Base-by-base conservation (phyloP, 2,888 invertebrate genomes). In the Hyles lineata region DNA sequence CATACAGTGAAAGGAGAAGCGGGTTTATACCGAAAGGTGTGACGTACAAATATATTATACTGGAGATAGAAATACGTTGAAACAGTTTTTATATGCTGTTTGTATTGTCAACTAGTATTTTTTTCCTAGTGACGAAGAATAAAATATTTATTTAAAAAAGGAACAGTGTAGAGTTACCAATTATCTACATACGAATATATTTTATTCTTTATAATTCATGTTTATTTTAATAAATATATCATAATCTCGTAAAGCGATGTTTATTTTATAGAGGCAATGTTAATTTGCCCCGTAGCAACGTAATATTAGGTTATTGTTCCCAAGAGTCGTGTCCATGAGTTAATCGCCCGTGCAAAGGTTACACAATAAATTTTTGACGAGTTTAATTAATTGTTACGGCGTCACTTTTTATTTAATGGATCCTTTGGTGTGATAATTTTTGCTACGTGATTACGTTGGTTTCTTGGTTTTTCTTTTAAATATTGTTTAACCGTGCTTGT, bases 271-370 rank as follows among this genome's bases (percentile, higher is more conserved):
- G 19, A 67, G 21, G 23, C 21, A 23, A 35, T 21, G 23, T 67
- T 67, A 67, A 43, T 43, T 67, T 35, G 21, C 21, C 63, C 35
- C 5, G 35, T 29, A 29, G 35, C 63, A 21, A 67, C 17, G 35
- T 15, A 21, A 43, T 55, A 67, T n/a, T 67, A 67, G 23, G 21
- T 67, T 67, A 43, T 67, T 67, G 43, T 67, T 43, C 63, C 63
- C 63, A 21, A 67, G 63, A 43, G 35, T 6, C 59, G 58, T 35
- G 17, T 69, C 21, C 21, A 43, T 21, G 43, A 67, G 63, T 67
- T 23, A 43, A 67, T 43, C 43, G 63, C 21, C 6, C 43, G 15
- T 23, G 6, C 67, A 67, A 67, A 67, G 67, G 17, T 67, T 43
- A 67, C 35, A 43, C 23, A 21, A 17, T 67, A 23, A 21, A 67